Evolutionary conservation across 2,113 vertebrate genomes (phyloP), one percentile per base, ranked within the genome.

Genomic region (Scophthalmus maximus): DNA sequence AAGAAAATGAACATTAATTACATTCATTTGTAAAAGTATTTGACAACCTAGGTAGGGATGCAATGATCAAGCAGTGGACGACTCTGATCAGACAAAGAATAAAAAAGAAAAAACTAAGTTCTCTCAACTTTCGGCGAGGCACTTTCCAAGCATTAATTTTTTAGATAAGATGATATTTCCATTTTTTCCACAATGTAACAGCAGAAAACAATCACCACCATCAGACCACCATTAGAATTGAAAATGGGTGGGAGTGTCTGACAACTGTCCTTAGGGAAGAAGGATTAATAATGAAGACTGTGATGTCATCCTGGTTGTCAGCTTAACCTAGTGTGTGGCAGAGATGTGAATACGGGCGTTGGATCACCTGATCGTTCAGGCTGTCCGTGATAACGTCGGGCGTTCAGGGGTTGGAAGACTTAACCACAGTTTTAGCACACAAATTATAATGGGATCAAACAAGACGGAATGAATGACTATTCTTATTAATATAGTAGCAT

Each of bases 361-460:
- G 64, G 63, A 69, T 51, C 26, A 62, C 25, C 63, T 64, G n/a
- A 64, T 65, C 6, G 0, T 56, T 56, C 32, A 44, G 72, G 68
- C 55, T 70, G 30, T 51, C 60, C 27, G 27, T 9, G 10, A n/a
- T 7, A n/a, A n/a, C 36, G 4, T 4, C 17, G 36, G n/a, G 36
- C 34, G 11, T 38, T 38, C 34, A 29, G 10, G 10, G 5, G 36
- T n/a, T 18, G 6, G 26, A 14, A 51, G 51, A 22, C 4, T 26
- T 20, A 23, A 22, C 17, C 18, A 75, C n/a, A 59, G n/a, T 58
- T 61, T n/a, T 9, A 50, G n/a, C 55, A 29, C 25, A 62, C 50
- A 59, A 52, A 50, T 40, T 36, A 20, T 26, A 20, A 67, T 36
- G 6, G 23, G 51, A 53, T 62, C 44, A 38, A 73, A 63, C 5